phyloP scores from a whole-genome alignment of 1,140 invertebrate species.

The Cataglyphis hispanica region DNA sequence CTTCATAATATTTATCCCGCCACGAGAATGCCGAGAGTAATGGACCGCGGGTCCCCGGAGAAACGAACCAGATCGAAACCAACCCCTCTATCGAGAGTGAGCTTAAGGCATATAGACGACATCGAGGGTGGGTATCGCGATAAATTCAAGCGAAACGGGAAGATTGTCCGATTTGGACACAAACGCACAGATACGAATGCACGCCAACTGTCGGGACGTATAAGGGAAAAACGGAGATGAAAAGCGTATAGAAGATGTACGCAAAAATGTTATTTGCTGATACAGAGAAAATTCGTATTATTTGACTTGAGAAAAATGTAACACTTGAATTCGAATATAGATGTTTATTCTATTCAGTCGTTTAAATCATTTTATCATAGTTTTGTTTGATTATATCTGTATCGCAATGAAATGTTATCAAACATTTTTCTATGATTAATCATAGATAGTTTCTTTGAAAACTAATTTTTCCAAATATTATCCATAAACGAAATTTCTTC shows the following conservation, averaged over 20 bases:
- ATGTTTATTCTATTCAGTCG: no score
- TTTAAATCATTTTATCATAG: no score
- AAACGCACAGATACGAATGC: slow-evolving; percentile 40
- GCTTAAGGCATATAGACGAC: slow-evolving; percentile 58
- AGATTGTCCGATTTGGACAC: slow-evolving; percentile 28
- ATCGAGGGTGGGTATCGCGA: slow-evolving; percentile 57
- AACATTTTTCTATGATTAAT: neutral
- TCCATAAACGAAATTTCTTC: no score
- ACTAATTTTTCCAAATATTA: no score
- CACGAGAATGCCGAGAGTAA: slow-evolving; percentile 74
- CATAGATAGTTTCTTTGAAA: no score
- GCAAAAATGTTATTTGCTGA: slow-evolving; percentile 23
- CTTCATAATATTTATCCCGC: slow-evolving; percentile 83
- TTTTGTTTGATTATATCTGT: neutral
- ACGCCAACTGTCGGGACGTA: neutral
- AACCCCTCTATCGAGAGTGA: slow-evolving; percentile 29
- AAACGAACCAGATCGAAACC: slow-evolving; percentile 72
- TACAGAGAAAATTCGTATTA: neutral
- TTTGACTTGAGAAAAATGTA: neutral
- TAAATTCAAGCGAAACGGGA: slow-evolving; percentile 70
- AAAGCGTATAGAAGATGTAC: neutral
- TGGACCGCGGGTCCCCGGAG: slow-evolving; percentile 69
- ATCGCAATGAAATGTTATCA: neutral
- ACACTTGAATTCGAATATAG: neutral
- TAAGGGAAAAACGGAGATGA: neutral